These are phyloP conservation scores for Dallia pectoralis DNA, from an alignment of 2,797 vertebrate genomes.

Conservation along the genomic window DNA sequence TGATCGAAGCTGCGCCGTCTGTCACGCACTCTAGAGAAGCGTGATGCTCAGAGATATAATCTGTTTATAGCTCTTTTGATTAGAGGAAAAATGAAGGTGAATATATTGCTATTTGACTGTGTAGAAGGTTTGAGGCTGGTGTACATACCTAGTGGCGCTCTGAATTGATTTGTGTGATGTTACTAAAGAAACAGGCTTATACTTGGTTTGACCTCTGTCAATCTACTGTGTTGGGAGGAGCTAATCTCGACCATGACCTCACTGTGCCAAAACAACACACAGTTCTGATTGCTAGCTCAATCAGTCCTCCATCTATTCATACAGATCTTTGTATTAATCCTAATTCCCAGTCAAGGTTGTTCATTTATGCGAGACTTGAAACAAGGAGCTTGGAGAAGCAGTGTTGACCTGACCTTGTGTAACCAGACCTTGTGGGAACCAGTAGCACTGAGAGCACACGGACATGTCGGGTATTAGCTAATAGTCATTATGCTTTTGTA, in stretches of 20 bases:
- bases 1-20: not conserved
- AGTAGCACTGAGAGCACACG: not conserved
- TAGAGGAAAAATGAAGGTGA: not conserved
- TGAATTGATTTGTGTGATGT: not conserved
- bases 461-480: not conserved
- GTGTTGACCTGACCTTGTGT: constrained; percentile 21
- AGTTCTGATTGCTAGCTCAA: constrained; percentile 20
- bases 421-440: constrained; percentile 7
- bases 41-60: not conserved
- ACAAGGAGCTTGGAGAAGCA: not conserved
- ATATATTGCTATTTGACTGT: not conserved
- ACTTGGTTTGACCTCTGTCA: not conserved
- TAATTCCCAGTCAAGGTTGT: not conserved
- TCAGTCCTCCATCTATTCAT: constrained; percentile 4
- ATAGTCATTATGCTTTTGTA: not conserved
- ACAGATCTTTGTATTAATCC: constrained; percentile 12
- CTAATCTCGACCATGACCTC: not conserved
- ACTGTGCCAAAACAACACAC: constrained; percentile 16
- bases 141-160: not conserved
- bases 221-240: constrained; percentile 4
- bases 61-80: not conserved
- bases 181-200: not conserved
- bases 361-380: constrained; percentile 10
- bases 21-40: not conserved
- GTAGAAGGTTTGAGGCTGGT: not conserved